These are phyloP conservation scores for Macrotrachela quadricornifera DNA, from an alignment of 1,140 invertebrate genomes.

Conservation along the genomic window DNA sequence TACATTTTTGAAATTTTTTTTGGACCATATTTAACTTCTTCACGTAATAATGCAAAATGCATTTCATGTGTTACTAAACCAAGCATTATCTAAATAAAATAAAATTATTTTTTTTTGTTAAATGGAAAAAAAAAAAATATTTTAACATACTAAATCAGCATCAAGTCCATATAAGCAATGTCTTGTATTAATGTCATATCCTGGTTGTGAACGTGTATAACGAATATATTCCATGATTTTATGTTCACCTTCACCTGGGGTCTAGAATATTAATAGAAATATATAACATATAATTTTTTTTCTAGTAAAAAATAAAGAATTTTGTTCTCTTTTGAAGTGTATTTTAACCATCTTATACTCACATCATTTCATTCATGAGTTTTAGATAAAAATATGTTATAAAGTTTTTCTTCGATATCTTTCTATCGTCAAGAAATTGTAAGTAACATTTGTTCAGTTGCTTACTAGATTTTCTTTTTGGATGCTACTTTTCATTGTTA, in stretches of 20 bases:
- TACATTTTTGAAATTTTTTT: constrained; percentile 17
- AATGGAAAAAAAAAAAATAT: background rate
- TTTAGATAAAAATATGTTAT: too few relatives aligned
- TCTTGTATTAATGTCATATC: constrained; percentile 59
- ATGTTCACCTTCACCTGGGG: constrained; percentile 77
- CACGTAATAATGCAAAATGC: constrained; percentile 66
- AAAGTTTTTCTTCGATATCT: too few relatives aligned
- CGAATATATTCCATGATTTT: constrained; percentile 96
- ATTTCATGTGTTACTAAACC: constrained; percentile 76
- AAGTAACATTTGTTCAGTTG: too few relatives aligned
- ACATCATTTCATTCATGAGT: too few relatives aligned
- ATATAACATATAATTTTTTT: too few relatives aligned
- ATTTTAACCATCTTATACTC: too few relatives aligned
- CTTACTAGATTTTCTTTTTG: too few relatives aligned
- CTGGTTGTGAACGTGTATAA: constrained; percentile 52
- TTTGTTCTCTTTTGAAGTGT: too few relatives aligned
- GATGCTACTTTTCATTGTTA: too few relatives aligned
- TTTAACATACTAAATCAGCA: constrained; percentile 49
- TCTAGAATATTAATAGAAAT: too few relatives aligned
- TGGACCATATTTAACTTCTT: constrained; percentile 47
- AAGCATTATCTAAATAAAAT: constrained; percentile 47
- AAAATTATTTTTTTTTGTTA: constrained; percentile 8
- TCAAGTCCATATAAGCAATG: constrained; percentile 80
- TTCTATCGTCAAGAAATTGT: too few relatives aligned
- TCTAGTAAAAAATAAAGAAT: too few relatives aligned